phyloP scores from a whole-genome alignment of 2,888 invertebrate genomes.

The Coleophora deauratella region DNA sequence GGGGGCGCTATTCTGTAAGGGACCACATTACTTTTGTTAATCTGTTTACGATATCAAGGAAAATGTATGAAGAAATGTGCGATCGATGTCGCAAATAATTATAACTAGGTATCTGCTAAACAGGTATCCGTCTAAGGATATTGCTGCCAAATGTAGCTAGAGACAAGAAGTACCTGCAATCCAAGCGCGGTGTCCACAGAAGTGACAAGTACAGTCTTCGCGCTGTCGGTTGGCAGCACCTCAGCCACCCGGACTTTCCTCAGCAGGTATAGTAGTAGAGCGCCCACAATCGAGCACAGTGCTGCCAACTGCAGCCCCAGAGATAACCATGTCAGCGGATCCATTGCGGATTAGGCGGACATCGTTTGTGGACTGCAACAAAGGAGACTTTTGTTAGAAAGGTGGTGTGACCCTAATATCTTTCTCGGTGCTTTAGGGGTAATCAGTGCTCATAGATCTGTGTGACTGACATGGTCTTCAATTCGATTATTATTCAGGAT shows the following conservation, averaged over 20 bases:
- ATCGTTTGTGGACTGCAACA: constrained; percentile 47
- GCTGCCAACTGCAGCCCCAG: constrained; percentile 87
- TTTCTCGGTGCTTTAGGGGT: too few relatives aligned
- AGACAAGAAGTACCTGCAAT: constrained; percentile 71
- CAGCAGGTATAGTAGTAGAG: constrained; percentile 83
- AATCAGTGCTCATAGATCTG: too few relatives aligned
- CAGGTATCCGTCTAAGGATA: too few relatives aligned
- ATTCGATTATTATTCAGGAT: too few relatives aligned
- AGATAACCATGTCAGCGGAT: constrained; percentile 85
- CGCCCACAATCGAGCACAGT: constrained; percentile 88
- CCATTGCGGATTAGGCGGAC: constrained; percentile 72
- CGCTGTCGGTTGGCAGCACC: constrained; percentile 75
- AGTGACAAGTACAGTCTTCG: constrained; percentile 84
- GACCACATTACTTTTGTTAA: too few relatives aligned
- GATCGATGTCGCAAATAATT: too few relatives aligned
- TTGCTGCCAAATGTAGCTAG: too few relatives aligned
- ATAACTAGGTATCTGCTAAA: too few relatives aligned
- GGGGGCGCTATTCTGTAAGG: too few relatives aligned
- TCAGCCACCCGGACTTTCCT: constrained; percentile 80
- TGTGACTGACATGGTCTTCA: too few relatives aligned
- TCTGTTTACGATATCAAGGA: too few relatives aligned
- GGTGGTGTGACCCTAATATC: background rate
- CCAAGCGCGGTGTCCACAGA: constrained; percentile 87
- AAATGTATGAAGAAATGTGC: too few relatives aligned
- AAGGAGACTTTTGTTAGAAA: constrained; percentile 10